Evolutionary conservation across 2,888 invertebrate genomes (phyloP).

Genomic region (Drosophila prolongata): DNA sequence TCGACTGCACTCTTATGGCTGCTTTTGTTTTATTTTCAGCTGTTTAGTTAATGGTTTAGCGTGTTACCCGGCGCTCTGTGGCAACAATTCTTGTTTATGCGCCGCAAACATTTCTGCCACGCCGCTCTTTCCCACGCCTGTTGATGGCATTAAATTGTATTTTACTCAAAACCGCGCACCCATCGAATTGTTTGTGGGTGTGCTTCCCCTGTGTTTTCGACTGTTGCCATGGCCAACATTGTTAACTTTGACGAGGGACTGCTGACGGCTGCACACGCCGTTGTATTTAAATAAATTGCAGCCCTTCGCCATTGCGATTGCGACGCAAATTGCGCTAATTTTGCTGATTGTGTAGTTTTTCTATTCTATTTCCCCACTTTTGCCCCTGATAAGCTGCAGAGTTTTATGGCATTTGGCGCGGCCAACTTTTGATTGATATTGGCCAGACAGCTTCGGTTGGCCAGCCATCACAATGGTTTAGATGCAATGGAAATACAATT

Average conservation of each 20-base stretch:
- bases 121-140: slow-evolving; percentile 44
- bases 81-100: slow-evolving; percentile 80
- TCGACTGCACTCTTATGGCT: slow-evolving; percentile 21
- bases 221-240: slow-evolving; percentile 54
- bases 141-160: slow-evolving; percentile 74
- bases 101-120: slow-evolving; percentile 77
- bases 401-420: slow-evolving; percentile 45
- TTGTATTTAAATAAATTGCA: slow-evolving; percentile 66
- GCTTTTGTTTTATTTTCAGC: slow-evolving; percentile 67
- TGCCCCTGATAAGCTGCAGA: slow-evolving; percentile 31
- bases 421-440: slow-evolving; percentile 55
- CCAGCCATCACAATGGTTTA: slow-evolving; percentile 38
- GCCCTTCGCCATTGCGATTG: slow-evolving; percentile 54
- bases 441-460: slow-evolving; percentile 36
- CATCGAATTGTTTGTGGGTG: slow-evolving; percentile 47
- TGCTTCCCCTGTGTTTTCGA: slow-evolving; percentile 17
- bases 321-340: slow-evolving; percentile 72
- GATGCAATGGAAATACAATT: slow-evolving; percentile 22
- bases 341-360: slow-evolving; percentile 56
- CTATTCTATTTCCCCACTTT: slow-evolving; percentile 4
- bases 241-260: slow-evolving; percentile 50
- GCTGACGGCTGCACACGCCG: slow-evolving; percentile 55
- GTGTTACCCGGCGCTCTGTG: slow-evolving; percentile 61
- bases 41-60: slow-evolving; percentile 80
- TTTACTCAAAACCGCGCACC: slow-evolving; percentile 60